phyloP scores from a whole-genome alignment of 1,140 invertebrate genomes.

The Psilanteris sp. region DNA sequence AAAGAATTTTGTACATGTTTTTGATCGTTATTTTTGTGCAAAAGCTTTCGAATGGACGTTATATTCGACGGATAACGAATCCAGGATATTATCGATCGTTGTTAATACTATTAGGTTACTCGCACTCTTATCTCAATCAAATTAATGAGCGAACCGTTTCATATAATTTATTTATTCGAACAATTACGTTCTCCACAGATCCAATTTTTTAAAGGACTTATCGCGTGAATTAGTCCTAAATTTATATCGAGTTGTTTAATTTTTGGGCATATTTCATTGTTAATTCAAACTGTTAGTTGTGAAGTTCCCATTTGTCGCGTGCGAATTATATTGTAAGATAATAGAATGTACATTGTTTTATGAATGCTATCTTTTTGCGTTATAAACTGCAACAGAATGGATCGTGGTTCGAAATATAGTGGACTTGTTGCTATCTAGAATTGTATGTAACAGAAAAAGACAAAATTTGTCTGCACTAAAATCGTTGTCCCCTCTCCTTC shows the following conservation, averaged over 20 bases:
- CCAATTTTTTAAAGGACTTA: too few relatives aligned
- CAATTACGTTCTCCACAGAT: too few relatives aligned
- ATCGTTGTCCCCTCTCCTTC: not conserved
- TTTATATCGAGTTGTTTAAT: constrained; percentile 9
- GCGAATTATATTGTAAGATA: constrained; percentile 30
- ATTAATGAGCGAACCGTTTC: constrained; percentile 4
- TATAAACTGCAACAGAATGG: not conserved
- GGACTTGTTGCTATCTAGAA: not conserved
- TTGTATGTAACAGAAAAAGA: not conserved
- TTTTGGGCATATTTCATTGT: constrained; percentile 21
- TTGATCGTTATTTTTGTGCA: constrained; percentile 40
- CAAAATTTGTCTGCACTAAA: constrained; percentile 6
- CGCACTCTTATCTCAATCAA: not conserved
- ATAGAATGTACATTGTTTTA: constrained; percentile 35
- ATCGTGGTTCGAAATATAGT: constrained; percentile 2
- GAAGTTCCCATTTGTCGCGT: not conserved
- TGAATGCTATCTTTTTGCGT: not conserved
- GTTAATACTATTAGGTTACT: constrained; percentile 21
- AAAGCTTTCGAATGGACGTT: constrained; percentile 10
- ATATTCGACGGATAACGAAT: constrained; percentile 8
- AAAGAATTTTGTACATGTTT: constrained; percentile 50
- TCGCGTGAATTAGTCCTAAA: not conserved
- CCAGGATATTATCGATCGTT: constrained; percentile 17
- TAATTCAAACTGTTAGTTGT: constrained; percentile 25
- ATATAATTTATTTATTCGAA: constrained; percentile 26